A percentile compares a stretch with the other conserved stretches of the same genome.
Conservation (phyloP, 2,113 vertebrate genomes). For the Cebus imitator region DNA sequence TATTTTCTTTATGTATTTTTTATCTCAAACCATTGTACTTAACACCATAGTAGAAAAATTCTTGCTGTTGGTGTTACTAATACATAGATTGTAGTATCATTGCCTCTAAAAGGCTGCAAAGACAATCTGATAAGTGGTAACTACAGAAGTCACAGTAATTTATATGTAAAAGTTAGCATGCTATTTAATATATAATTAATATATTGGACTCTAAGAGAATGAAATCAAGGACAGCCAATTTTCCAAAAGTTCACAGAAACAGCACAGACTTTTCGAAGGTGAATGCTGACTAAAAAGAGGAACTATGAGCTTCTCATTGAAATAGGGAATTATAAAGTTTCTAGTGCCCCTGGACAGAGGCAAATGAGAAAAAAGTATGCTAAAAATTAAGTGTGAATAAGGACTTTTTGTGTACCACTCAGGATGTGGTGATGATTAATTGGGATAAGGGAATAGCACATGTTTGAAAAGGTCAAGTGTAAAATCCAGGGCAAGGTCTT, state of each 20-base stretch:
- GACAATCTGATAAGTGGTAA: background rate
- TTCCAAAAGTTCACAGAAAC: background rate
- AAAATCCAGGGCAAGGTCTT: background rate
- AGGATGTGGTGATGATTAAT: background rate
- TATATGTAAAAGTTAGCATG: background rate
- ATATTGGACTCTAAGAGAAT: background rate
- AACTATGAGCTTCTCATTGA: background rate
- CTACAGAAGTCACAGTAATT: background rate
- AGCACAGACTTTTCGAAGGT: background rate
- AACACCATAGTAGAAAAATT: background rate
- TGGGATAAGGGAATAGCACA: background rate
- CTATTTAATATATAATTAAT: background rate
- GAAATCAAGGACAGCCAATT: background rate
- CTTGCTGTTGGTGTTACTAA: background rate
- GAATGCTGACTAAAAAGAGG: background rate
- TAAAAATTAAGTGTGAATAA: background rate
- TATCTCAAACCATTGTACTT: background rate
- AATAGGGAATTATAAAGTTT: background rate
- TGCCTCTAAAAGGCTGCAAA: background rate
- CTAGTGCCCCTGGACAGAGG: background rate
- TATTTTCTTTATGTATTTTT: background rate
- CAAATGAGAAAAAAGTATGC: background rate
- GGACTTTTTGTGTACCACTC: background rate
- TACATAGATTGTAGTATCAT: background rate
- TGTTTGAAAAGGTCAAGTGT: background rate